Conservation (phyloP, 2,113 vertebrate genomes). For the Hipposideros armiger region DNA sequence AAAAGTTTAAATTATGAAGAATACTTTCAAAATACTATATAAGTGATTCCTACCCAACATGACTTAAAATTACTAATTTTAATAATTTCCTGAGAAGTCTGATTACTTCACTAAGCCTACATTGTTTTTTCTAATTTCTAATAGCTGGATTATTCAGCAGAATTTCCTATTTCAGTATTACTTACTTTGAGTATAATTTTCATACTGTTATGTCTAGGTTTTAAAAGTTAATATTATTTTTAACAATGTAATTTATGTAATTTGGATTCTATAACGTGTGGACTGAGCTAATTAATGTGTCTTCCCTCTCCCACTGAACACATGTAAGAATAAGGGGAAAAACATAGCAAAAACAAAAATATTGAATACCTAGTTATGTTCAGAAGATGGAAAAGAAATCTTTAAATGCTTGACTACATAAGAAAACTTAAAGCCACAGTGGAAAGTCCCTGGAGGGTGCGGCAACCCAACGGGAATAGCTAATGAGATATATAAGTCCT, state of each 20-base stretch:
- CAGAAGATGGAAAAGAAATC: not conserved
- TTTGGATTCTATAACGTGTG: not conserved
- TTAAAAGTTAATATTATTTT: conserved; percentile 26
- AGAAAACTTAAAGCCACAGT: not conserved
- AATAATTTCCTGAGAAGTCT: conserved; percentile 5
- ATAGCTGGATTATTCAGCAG: not conserved
- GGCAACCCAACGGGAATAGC: not conserved
- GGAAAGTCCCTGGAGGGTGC: not conserved
- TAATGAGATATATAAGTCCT: not conserved
- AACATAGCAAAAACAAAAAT: not conserved
- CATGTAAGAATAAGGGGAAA: not conserved
- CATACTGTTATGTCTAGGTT: not conserved
- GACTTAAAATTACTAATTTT: conserved; percentile 26
- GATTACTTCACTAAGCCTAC: not conserved
- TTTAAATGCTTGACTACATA: not conserved
- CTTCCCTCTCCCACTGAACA: not conserved
- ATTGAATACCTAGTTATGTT: not conserved
- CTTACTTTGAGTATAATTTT: conserved; percentile 22
- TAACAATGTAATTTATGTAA: not conserved
- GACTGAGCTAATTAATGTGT: not conserved
- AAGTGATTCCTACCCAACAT: not conserved
- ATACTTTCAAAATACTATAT: not conserved
- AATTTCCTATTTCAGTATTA: not conserved
- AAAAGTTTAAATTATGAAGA: conserved; percentile 2
- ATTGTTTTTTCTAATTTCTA: conserved; percentile 10